Base-by-base conservation (phyloP, 2,888 invertebrate species). In the Girardia tigrina region DNA sequence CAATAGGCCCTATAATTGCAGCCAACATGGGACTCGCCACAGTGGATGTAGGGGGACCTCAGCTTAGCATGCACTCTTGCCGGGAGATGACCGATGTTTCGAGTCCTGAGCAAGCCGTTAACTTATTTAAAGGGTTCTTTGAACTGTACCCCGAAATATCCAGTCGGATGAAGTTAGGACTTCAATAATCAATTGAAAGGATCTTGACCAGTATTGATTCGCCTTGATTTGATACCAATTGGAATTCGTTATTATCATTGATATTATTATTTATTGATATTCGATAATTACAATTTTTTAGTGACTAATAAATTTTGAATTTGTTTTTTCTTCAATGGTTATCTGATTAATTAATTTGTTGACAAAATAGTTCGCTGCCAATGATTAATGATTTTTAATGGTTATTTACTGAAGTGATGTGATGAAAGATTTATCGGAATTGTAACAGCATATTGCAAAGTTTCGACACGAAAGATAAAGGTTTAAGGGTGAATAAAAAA, bases 21-120 rank as follows among this genome's bases (percentile, higher is more conserved):
- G 81, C 85, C 29, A 83, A 82, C 77, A 82, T 86, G 28, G 86
- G 86, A 0, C 82, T 86, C 78, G 81, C 82, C 23, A 85, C 86
- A 0, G 80, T 86, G 29, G 86, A 87, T 79, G 81, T 86, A 20
- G 86, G 86, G 23, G 84, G 84, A 2, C 83, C 86, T 0, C 86
- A 86, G 79, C 81, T 86, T 74, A 84, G 84, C 71, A 86, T 86
- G 86, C 86, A 87, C 79, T 86, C 86, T 12, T 85, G 86, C 78
- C 80, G 86, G 28, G 86, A 86, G 79, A 84, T 85, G 82, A 82
- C 84, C 28, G 84, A 83, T 78, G 83, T 82, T 1, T 80, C 82
- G 1, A 83, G 84, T 78, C 81, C 86, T n/a, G 77, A 79, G 29
- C 83, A 86, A 76, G 82, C 84, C 29, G 81, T 81, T 4, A 78